Evolutionary conservation across 2,888 invertebrate genomes (phyloP), one percentile per base, ranked within the genome.

Genomic region (Zele albiditarsus): DNA sequence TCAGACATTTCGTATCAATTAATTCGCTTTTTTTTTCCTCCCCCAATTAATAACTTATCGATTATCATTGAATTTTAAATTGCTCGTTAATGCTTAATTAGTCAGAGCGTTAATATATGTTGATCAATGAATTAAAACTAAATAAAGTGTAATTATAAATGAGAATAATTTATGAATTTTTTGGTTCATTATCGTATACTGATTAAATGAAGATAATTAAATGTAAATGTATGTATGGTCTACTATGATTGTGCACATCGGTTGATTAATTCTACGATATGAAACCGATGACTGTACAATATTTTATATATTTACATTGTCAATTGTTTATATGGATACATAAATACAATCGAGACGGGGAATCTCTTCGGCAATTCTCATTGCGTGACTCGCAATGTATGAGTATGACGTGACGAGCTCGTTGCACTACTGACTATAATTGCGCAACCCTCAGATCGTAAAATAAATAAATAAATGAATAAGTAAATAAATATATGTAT

Each of bases 301-400:
- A 27, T 58, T 57, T 58, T 25, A 4, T 58, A 10, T 38, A 33
- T 60, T 28, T 14, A 12, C 53, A 53, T 31, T 33, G 31, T 57
- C 57, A 33, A 33, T 53, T 57, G 12, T 31, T 31, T 63, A 31
- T 31, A 31, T 33, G 16, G 12, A 62, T 38, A 65, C 33, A 38
- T n/a, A 62, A 62, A 65, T 65, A 20, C n/a, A 65, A 38, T 38
- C 10, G 14, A 5, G 4, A 28, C 38, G 10, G 69, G 58, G 69
- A 58, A 70, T 70, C 68, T 68, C 68, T 28, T 58, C 69, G 38
- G n/a, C 38, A 16, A 70, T 70, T 70, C 58, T 14, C 69, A 70
- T 58, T 58, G 69, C 69, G 58, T 70, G 69, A 58, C 69, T 58
- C 8, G 20, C 38, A 20, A 70, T 69, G 23, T 20, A 46, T 23